Base-by-base conservation (phyloP, 2,113 vertebrate genomes). In the Ictalurus furcatus region DNA sequence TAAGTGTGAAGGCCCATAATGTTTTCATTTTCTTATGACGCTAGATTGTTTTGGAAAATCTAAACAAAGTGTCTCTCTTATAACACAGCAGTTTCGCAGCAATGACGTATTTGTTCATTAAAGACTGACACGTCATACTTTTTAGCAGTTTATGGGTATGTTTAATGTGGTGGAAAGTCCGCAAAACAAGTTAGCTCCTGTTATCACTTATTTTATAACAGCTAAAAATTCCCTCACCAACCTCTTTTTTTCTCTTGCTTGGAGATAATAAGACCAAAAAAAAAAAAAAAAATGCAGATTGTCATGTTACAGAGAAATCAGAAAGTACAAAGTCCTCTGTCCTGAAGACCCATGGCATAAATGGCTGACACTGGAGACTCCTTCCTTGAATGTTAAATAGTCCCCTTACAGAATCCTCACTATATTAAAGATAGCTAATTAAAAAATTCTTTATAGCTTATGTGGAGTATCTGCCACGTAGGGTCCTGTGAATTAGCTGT, bases 201-300 rank as follows among this genome's bases (percentile, higher is more conserved):
- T 37, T 58, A 58, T 80, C 78, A 80, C 25, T 80, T 80, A n/a
- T n/a, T 80, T 80, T 78, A 52, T 52, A 78, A 52, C 74, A 48
- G 44, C 74, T 78, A 52, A 52, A 78, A 78, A 52, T 54, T 52
- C 5, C 9, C 13, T 79, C 48, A 79, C 11, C 23, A 79, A 48
- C 76, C 14, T 79, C 5, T 19, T 80, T 80, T 80, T 54, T 54
- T 78, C 21, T 78, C 19, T 23, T 40, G 73, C 37, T 74, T 74
- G 21, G 34, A 44, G 37, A 30, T 17, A 6, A 69, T 69, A 30
- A 16, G n/a, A 13, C 23, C 11, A 65, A 65, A 65, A 65, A 14
- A 30, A 69, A 30, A 65, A 65, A 65, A 65, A 14, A 30, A 69
- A 30, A 30, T 4, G 11, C 65, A 69, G 63, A 65, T n/a, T 71